These are phyloP conservation scores for Poecile montanus DNA, from an alignment of 2,797 vertebrate species.

Conservation along the genomic window DNA sequence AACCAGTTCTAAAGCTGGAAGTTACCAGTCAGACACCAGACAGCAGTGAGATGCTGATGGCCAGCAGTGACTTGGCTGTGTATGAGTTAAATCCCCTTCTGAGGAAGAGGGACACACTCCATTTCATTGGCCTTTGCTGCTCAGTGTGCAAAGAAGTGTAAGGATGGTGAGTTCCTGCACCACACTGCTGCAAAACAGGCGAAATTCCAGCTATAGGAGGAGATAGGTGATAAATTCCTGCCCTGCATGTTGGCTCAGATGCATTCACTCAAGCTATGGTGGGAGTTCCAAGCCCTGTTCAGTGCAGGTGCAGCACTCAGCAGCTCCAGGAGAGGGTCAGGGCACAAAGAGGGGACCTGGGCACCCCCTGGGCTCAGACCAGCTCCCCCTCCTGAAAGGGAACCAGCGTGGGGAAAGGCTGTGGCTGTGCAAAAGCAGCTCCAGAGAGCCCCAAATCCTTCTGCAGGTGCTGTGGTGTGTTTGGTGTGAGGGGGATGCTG, in stretches of 20 bases:
- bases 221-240: neutral
- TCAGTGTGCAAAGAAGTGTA: neutral
- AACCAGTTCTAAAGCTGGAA: neutral
- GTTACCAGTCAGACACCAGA: neutral
- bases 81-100: rapidly evolving
- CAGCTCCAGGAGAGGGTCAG: neutral
- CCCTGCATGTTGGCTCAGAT: neutral
- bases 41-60: neutral
- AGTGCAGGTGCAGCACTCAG: neutral
- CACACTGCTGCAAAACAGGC: neutral
- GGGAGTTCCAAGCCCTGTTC: neutral
- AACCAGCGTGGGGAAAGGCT: neutral
- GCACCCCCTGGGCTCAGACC: neutral
- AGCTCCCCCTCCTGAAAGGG: neutral
- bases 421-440: neutral
- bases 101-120: neutral
- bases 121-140: neutral
- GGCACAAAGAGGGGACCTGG: too few relatives aligned
- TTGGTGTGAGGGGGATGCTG: rapidly evolving
- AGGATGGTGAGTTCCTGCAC: neutral
- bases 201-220: rapidly evolving
- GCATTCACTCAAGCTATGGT: rapidly evolving
- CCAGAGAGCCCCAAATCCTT: neutral
- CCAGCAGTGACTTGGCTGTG: neutral
- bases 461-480: rapidly evolving